Evolutionary conservation across 2,888 invertebrate species (phyloP).

Genomic region (Abscondita cerata): DNA sequence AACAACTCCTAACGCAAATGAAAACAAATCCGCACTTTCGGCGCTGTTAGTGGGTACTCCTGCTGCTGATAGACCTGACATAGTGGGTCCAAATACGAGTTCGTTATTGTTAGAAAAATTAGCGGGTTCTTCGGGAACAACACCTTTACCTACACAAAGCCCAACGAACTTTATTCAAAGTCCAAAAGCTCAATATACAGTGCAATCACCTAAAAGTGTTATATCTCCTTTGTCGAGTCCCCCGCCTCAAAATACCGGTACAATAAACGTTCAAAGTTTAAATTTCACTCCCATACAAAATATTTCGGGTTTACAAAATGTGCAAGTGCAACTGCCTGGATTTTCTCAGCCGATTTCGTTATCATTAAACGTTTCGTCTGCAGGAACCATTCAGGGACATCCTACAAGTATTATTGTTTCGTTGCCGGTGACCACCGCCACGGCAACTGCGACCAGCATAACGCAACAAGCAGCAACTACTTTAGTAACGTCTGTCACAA

Average conservation of each 20-base stretch:
- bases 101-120: constrained; percentile 63
- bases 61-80: constrained; percentile 65
- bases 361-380: constrained; percentile 75
- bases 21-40: constrained; percentile 61
- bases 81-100: constrained; percentile 62
- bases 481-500: constrained; percentile 45
- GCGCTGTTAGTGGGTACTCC: constrained; percentile 67
- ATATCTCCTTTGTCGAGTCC: constrained; percentile 67
- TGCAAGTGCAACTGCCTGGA: constrained; percentile 82
- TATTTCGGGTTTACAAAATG: constrained; percentile 78
- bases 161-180: constrained; percentile 52
- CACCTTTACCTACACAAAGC: constrained; percentile 43
- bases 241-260: constrained; percentile 46
- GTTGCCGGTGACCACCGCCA: constrained; percentile 54
- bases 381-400: constrained; percentile 62
- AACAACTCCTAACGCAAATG: constrained; percentile 33
- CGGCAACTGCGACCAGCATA: constrained; percentile 55
- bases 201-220: constrained; percentile 49
- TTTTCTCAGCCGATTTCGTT: constrained; percentile 86
- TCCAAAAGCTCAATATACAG: constrained; percentile 44
- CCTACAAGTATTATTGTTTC: constrained; percentile 55
- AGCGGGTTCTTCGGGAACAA: constrained; percentile 57
- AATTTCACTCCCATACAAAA: constrained; percentile 73
- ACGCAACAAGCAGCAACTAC: constrained; percentile 45
- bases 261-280: constrained; percentile 70